Evolutionary conservation across 2,797 vertebrate species (phyloP), one percentile per base, ranked within the genome.

Genomic region (Amblyopsis hoosieri): DNA sequence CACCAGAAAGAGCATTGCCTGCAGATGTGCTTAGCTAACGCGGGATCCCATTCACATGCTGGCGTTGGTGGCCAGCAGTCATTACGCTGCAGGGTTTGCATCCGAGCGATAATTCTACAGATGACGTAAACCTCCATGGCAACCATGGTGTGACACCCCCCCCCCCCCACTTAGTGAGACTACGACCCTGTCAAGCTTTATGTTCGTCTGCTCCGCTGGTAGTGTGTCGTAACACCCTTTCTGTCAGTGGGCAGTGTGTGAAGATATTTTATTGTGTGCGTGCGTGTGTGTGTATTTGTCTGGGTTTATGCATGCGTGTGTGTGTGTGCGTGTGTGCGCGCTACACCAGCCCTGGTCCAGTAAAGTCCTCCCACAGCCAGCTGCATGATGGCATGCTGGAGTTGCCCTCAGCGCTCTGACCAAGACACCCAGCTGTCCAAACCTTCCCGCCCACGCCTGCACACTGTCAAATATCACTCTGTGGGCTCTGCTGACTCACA

Each of bases 231-330:
- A 58, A 13, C 10, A 1, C 31, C 29, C 58, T 84, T 51, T 61
- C 54, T 67, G 71, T 29, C 71, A 80, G 54, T 74, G 82, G 71
- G 79, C 86, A 89, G 81, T 68, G 73, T 84, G 85, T 81, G 78
- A 85, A 75, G 86, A 80, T 80, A 80, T 84, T 79, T 88, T 76
- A 70, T 51, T 4, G 54, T 46, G 47, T 50, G 62, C 11, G 51
- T 37, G 12, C 6, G 62, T 46, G 1, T 60, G 55, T 45, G 54
- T 67, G 67, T 69, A 10, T 31, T 29, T 8, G 55, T 47, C 45
- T 53, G 62, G 4, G 50, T n/a, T 11, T 12, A 54, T 12, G 50
- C n/a, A 46, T 62, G 67, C 1, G 29, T n/a, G 62, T 46, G 1
- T 60, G 55, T 45, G 54, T 67, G 67, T 69, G 66, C 66, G 19